These are phyloP conservation scores for Acipenser oxyrinchus DNA, from an alignment of 2,797 vertebrate species.

Conservation along the genomic window DNA sequence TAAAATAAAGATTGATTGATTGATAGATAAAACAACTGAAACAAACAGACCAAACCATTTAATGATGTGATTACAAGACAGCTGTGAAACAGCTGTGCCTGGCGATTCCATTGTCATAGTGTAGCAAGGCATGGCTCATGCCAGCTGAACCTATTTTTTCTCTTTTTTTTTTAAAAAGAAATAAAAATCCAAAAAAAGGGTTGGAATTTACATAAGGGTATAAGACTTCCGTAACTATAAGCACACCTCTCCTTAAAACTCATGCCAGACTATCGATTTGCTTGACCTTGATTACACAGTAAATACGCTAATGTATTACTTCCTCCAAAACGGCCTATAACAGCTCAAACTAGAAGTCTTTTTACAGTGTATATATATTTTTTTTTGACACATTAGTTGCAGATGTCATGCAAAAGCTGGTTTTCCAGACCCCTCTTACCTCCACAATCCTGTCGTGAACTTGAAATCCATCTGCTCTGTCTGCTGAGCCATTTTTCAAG, in stretches of 20 bases:
- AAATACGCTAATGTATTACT: background rate
- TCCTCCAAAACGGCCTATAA: background rate
- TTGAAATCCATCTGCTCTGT: constrained; percentile 47
- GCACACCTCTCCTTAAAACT: background rate
- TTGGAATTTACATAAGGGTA: background rate
- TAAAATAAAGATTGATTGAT: no score
- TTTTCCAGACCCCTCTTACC: constrained; percentile 40
- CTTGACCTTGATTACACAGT: background rate
- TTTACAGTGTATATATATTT: no score
- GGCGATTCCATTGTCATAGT: constrained; percentile 2
- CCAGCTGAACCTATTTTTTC: background rate
- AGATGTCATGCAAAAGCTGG: background rate
- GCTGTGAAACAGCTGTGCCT: background rate
- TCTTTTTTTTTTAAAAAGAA: no score
- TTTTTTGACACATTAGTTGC: constrained; percentile 32
- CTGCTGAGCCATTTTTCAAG: constrained; percentile 51
- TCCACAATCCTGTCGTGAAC: constrained; percentile 52
- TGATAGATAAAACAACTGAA: constrained; percentile 2
- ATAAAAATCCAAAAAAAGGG: background rate
- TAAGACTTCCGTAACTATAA: background rate
- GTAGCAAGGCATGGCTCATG: constrained; percentile 3
- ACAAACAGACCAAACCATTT: constrained; percentile 12
- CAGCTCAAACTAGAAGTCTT: no score
- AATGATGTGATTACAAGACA: background rate
- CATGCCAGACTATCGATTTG: background rate